phyloP scores from a whole-genome alignment of 2,797 vertebrate species.

The Lemur catta region DNA sequence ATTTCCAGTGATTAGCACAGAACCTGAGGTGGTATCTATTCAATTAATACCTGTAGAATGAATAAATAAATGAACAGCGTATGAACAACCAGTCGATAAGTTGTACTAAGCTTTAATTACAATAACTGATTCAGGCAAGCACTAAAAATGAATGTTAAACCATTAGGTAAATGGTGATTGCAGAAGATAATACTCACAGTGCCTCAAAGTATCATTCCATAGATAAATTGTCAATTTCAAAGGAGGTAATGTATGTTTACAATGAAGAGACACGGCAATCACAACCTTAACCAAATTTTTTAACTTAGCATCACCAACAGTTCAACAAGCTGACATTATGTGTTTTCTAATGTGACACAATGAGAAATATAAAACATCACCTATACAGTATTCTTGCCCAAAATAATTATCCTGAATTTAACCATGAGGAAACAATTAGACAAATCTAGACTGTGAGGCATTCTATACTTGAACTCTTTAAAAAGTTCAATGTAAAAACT shows the following conservation, averaged over 20 bases:
- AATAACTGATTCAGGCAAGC: background rate
- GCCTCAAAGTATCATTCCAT: background rate
- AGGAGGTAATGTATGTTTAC: background rate
- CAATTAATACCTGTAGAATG: background rate
- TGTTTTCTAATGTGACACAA: background rate
- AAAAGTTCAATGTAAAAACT: background rate
- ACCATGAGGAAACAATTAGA: background rate
- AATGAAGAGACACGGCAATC: background rate
- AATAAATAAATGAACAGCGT: background rate
- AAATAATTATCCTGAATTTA: constrained; percentile 16
- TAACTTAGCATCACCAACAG: background rate
- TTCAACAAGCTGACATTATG: background rate
- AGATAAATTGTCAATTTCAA: background rate
- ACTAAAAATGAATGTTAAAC: background rate
- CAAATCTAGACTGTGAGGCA: background rate
- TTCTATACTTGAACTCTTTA: background rate
- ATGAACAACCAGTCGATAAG: background rate
- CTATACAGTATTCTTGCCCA: background rate
- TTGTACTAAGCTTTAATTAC: background rate
- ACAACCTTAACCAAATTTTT: background rate
- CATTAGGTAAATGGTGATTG: background rate
- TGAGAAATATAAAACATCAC: constrained; percentile 23
- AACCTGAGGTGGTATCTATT: background rate
- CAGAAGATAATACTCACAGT: background rate
- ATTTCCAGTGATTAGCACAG: background rate